These are phyloP conservation scores for Holothuria glaberrima DNA, from an alignment of 35 echinoderm and acorn worm genomes.

Conservation along the genomic window DNA sequence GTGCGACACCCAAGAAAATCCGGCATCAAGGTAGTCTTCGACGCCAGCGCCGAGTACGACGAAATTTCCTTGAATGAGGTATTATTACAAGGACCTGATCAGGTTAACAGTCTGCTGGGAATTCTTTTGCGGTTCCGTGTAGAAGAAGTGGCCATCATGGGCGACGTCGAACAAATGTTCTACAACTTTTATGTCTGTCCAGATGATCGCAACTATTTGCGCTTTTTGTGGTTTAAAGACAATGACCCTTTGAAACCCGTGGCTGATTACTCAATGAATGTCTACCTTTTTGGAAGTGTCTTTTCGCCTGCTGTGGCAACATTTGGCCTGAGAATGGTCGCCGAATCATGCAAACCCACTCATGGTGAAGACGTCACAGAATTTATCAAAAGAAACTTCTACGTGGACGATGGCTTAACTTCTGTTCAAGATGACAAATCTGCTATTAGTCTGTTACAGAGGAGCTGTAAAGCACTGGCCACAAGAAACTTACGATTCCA, in stretches of 20 bases:
- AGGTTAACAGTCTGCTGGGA: too few relatives aligned
- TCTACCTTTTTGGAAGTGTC: conserved; percentile 63
- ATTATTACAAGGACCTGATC: too few relatives aligned
- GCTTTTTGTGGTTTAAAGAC: conserved; percentile 57
- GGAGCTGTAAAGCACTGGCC: neutral
- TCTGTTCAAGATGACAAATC: neutral
- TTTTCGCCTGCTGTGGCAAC: conserved; percentile 65
- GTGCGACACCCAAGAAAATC: conserved; percentile 38
- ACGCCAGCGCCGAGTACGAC: conserved; percentile 31
- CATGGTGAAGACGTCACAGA: conserved; percentile 28
- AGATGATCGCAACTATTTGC: conserved; percentile 40
- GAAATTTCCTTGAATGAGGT: neutral
- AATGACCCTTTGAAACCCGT: conserved; percentile 8
- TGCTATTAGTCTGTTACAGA: conserved; percentile 46
- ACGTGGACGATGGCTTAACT: conserved; percentile 67
- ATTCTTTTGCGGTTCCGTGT: neutral
- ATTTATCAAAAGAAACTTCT: conserved; percentile 63
- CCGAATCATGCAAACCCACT: neutral
- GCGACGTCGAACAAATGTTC: conserved; percentile 62
- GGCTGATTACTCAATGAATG: conserved; percentile 65
- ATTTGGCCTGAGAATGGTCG: conserved; percentile 41
- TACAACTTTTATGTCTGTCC: conserved; percentile 46
- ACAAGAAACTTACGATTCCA: conserved; percentile 22
- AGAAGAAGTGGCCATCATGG: conserved; percentile 32
- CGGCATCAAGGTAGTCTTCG: conserved; percentile 25